Evolutionary conservation across 2,797 vertebrate genomes (phyloP).

Genomic region (Coccyzus lansbergi): DNA sequence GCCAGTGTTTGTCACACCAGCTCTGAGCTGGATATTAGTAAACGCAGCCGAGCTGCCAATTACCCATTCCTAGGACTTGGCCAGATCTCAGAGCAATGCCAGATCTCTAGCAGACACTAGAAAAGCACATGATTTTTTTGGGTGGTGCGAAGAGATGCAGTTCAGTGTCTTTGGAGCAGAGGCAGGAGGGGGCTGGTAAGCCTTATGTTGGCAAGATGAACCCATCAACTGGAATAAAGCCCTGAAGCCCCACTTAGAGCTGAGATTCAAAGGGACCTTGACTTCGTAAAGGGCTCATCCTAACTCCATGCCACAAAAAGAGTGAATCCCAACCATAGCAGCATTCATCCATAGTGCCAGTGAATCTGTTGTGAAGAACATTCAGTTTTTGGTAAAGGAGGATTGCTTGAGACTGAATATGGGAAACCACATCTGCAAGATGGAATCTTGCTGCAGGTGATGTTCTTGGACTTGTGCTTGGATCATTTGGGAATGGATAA

Average conservation of each 20-base stretch:
- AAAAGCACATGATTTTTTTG: fast-evolving
- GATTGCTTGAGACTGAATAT: neutral
- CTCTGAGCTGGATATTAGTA: neutral
- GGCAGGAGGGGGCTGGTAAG: neutral
- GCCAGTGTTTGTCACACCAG: neutral
- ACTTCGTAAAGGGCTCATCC: neutral
- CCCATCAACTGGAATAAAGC: neutral
- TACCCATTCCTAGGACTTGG: neutral
- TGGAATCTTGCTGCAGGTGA: neutral
- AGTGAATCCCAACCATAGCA: neutral
- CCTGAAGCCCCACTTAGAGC: neutral
- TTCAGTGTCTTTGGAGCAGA: neutral
- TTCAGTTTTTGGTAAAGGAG: neutral
- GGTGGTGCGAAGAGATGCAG: neutral
- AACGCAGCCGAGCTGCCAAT: neutral
- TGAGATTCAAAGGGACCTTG: neutral
- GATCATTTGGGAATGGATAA: neutral
- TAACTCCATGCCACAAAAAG: neutral
- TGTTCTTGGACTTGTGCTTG: neutral
- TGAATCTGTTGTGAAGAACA: neutral
- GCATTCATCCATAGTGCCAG: neutral
- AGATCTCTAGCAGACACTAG: neutral
- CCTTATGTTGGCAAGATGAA: neutral
- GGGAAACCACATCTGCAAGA: fast-evolving
- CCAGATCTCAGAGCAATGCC: neutral